Evolutionary conservation across 2,888 invertebrate genomes (phyloP).

Genomic region (Erebia palarica): DNA sequence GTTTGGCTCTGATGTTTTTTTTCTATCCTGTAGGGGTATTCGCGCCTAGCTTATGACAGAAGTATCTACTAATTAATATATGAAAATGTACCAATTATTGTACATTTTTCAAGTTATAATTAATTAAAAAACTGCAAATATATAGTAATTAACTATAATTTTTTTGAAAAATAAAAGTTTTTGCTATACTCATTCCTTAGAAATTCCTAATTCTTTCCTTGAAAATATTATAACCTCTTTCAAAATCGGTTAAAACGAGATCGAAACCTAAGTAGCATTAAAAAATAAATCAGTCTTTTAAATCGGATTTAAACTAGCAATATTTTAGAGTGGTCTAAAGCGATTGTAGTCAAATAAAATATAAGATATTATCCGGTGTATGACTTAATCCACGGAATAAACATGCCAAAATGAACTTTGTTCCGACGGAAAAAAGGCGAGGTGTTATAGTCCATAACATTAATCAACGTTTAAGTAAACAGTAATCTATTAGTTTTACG

Average conservation of each 20-base stretch:
- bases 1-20: no score
- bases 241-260: slow-evolving; percentile 9
- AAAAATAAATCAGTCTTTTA: slow-evolving; percentile 37
- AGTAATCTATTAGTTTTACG: slow-evolving; percentile 38
- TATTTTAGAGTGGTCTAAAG: slow-evolving; percentile 36
- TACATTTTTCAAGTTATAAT: no score
- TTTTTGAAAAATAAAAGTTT: no score
- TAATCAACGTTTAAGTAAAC: slow-evolving; percentile 41
- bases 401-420: slow-evolving; percentile 38
- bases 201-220: no score
- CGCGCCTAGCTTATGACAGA: no score
- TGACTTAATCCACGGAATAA: slow-evolving; percentile 40
- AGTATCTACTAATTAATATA: no score
- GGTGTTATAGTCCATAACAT: slow-evolving; percentile 28
- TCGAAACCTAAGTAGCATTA: slow-evolving; percentile 13
- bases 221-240: not conserved
- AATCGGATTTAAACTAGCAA: slow-evolving; percentile 37
- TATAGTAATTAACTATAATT: no score
- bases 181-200: no score
- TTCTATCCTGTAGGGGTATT: no score
- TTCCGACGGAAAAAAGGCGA: slow-evolving; percentile 17
- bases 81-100: no score
- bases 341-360: slow-evolving; percentile 40
- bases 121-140: no score
- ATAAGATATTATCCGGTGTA: slow-evolving; percentile 34